Base-by-base conservation (phyloP, 1,140 invertebrate species). In the Drosophila sulfurigaster region DNA sequence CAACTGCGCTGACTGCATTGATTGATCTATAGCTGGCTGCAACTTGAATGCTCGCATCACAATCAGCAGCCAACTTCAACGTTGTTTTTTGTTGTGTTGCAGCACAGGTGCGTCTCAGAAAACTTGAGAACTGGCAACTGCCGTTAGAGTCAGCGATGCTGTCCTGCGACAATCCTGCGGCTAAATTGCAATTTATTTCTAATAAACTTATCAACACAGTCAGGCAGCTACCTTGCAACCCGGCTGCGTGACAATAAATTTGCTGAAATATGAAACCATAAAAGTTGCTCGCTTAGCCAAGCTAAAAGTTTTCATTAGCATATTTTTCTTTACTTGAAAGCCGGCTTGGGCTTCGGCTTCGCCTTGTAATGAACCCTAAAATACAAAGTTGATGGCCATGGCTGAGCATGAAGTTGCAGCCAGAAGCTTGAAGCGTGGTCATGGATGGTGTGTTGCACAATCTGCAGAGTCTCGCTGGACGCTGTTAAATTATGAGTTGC, bases 111-210 rank as follows among this genome's bases (percentile, higher is more conserved):
- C 57, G 66, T 35, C 54, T 13, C 4, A 5, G 11, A 25, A 32
- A 32, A 28, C 30, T 16, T 20, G 25, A 75, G 16, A 51, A 54
- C 66, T 67, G 71, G 64, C 59, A 63, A 75, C n/a, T 69, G 65
- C 72, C 59, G 66, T 70, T 75, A 75, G 59, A 1, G 49, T 25
- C 13, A 13, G 16, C 35, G 4, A 62, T 5, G 11, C 46, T 6
- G 25, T 52, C 25, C 67, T 45, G 48, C 16, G 52, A 63, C 58
- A 58, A 20, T 38, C 52, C 35, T 57, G 48, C 52, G 59, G 80
- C 85, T 78, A 88, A 88, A 88, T 89, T 89, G 85, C 85, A 89
- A 89, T 89, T 89, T 89, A 89, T 89, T 81, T 89, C 86, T 89
- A 89, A 89, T 89, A 89, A 89, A 89, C 85, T 90, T 89, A 89